phyloP scores from a whole-genome alignment of 2,888 invertebrate species.

The Lucinisca nassula region DNA sequence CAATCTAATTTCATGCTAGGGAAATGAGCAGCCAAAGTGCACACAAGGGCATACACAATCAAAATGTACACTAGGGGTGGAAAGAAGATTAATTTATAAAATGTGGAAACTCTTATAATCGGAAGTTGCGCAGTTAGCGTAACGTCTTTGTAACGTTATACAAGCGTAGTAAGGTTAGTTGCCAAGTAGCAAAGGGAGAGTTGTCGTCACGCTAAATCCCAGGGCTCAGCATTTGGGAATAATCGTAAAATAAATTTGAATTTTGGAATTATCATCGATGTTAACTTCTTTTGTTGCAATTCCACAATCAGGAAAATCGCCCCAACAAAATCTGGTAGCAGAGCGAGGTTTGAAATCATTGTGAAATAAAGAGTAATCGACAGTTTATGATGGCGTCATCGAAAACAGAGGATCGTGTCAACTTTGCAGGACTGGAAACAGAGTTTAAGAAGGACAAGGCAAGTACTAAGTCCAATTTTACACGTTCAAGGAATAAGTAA shows the following conservation, averaged over 20 bases:
- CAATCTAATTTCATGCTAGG: no score
- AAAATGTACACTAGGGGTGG: no score
- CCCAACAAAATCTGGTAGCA: not conserved
- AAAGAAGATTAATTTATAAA: no score
- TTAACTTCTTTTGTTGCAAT: not conserved
- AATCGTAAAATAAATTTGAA: not conserved
- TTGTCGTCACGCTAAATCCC: not conserved
- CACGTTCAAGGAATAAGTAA: not conserved
- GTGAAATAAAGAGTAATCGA: not conserved
- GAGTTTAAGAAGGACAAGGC: conserved; percentile 7
- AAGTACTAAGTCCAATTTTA: not conserved
- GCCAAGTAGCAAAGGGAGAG: not conserved
- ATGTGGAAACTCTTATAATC: no score
- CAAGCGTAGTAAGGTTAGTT: not conserved
- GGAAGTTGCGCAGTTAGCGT: no score
- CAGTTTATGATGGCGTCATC: not conserved
- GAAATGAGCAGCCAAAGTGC: no score
- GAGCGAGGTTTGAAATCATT: not conserved
- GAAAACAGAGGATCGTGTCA: not conserved
- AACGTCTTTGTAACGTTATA: not conserved
- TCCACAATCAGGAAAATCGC: not conserved
- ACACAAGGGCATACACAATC: no score
- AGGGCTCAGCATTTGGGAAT: not conserved
- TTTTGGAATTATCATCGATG: no score
- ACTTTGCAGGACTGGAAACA: not conserved